Evolutionary conservation across 1,140 invertebrate genomes (phyloP), one percentile per base, ranked within the genome.

Genomic region (Octopus sinensis): DNA sequence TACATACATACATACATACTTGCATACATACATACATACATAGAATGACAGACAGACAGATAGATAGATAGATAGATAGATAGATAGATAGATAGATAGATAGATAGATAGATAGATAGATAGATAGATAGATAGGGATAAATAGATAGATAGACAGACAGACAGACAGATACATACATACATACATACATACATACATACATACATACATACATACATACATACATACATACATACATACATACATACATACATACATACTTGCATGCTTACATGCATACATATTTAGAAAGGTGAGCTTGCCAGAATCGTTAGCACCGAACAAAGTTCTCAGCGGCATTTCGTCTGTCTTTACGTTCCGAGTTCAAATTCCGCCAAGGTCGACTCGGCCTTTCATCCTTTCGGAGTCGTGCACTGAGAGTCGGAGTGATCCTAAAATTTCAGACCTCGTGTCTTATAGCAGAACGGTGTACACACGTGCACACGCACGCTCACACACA

Each of bases 171-270:
- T 62, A 62, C 56, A 62, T 62, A 62, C 56, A 62, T 76, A n/a
- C 9, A 23, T 52, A 76, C n/a, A 76, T 30, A 76, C 75, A 76
- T 10, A 76, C 75, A 76, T 30, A 76, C 68, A 76, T 10, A 76
- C 75, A 30, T 30, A 76, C 75, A 76, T 10, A 76, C 10, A 76
- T 10, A 76, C n/a, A 76, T 52, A 76, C n/a, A 4, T 76, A 30
- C 10, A 4, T 71, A 62, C 9, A 62, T 62, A 62, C 56, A 62
- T 17, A 62, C 9, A 10, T 9, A 62, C 9, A 10, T 62, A 10
- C 9, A 3, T 62, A 62, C 17, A 10, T 10, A 62, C 9, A 62
- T 10, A 10, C 9, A 17, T 10, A 62, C 6, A 62, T 9, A 62
- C 7, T 62, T 17, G 6, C 56, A 62, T 62, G 6, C 7, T 9